A percentile compares a stretch with the other conserved stretches of the same genome.
Conservation (phyloP, 2,797 vertebrate genomes). For the Cossypha dichroa region DNA sequence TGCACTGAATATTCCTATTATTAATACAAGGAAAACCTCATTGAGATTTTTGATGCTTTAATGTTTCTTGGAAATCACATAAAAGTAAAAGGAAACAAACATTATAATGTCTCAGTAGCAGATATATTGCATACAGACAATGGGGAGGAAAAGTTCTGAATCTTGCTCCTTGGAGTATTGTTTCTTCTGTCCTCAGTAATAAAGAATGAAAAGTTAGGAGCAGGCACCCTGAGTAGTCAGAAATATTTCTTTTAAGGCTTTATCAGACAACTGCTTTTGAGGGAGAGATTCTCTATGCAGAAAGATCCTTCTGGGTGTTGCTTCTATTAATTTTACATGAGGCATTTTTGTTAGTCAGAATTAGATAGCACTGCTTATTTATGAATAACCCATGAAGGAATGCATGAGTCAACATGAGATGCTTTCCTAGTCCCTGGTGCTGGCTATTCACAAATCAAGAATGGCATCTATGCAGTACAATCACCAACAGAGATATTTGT, state of each 20-base stretch:
- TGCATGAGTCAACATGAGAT: slow-evolving; percentile 8
- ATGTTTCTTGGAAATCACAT: background rate
- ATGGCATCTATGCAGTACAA: background rate
- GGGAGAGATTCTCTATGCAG: background rate
- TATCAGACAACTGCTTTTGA: background rate
- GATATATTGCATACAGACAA: background rate
- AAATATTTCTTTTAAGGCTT: background rate
- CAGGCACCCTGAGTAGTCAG: background rate
- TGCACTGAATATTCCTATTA: background rate
- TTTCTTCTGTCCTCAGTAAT: background rate
- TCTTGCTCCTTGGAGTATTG: background rate
- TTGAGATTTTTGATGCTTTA: background rate
- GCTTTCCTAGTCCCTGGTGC: background rate
- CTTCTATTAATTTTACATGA: slow-evolving; percentile 43
- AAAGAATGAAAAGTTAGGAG: background rate
- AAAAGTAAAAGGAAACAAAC: background rate
- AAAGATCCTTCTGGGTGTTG: slow-evolving; percentile 1
- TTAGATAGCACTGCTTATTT: slow-evolving; percentile 9
- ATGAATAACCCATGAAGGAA: slow-evolving; percentile 48
- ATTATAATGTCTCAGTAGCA: background rate
- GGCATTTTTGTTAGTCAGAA: background rate
- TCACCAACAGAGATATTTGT: background rate
- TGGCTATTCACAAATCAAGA: slow-evolving; percentile 32
- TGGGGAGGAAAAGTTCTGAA: background rate
- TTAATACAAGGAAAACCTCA: background rate